phyloP scores from a whole-genome alignment of 1,140 invertebrate species.

The Heliconius congener region DNA sequence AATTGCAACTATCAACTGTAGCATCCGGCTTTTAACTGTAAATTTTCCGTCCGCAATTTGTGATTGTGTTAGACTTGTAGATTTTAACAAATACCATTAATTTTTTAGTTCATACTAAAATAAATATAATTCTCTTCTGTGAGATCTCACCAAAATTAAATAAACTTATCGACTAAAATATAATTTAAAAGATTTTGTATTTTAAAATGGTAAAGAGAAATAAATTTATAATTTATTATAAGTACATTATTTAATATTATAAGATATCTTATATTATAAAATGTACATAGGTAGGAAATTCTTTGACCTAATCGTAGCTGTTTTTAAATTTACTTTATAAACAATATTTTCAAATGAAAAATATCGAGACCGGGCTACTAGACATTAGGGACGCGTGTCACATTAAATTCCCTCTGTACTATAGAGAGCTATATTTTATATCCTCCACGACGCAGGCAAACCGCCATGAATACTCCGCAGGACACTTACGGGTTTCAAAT shows the following conservation, averaged over 20 bases:
- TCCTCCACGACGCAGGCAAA: slow-evolving; percentile 48
- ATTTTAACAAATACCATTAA: background rate
- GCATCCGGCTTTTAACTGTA: slow-evolving; percentile 79
- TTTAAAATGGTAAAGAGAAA: no score
- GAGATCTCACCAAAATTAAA: background rate
- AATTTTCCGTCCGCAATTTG: slow-evolving; percentile 79
- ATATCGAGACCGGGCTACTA: background rate
- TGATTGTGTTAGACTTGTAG: slow-evolving; percentile 46
- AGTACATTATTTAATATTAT: no score
- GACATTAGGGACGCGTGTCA: slow-evolving; percentile 23
- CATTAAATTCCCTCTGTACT: slow-evolving; percentile 58
- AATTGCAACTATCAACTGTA: slow-evolving; percentile 74
- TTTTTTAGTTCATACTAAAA: background rate
- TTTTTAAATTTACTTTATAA: background rate
- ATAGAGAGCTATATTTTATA: slow-evolving; percentile 63
- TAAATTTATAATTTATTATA: no score
- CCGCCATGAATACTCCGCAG: slow-evolving; percentile 66
- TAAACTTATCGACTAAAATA: no score
- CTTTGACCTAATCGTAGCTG: no score
- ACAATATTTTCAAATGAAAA: background rate
- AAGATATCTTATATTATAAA: no score
- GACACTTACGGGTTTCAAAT: slow-evolving; percentile 52
- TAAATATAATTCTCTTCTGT: background rate
- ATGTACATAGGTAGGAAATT: no score
- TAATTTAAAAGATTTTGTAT: no score